phyloP scores from a whole-genome alignment of 2,888 invertebrate genomes.

The Cataglyphis livida region DNA sequence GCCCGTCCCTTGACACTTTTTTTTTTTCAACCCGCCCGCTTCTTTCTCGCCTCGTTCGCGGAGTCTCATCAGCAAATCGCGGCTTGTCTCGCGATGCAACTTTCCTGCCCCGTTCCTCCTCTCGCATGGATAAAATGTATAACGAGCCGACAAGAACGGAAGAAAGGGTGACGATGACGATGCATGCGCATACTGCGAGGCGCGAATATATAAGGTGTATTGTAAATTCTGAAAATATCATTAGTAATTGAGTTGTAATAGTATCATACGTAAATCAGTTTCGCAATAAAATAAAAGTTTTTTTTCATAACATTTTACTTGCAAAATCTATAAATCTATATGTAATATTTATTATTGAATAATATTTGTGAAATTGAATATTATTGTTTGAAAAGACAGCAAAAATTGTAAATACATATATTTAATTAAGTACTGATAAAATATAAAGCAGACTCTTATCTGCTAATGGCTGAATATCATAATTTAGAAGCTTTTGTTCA shows the following conservation, averaged over 20 bases:
- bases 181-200: neutral
- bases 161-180: slow-evolving; percentile 47
- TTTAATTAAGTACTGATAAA: neutral
- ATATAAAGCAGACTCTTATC: neutral
- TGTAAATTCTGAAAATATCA: neutral
- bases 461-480: neutral
- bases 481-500: neutral
- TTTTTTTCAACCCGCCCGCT: slow-evolving; percentile 15
- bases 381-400: neutral
- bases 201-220: slow-evolving; percentile 24
- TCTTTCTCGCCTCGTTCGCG: slow-evolving; percentile 30
- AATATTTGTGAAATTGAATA: neutral
- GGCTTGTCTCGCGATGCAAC: slow-evolving; percentile 65
- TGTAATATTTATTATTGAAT: neutral
- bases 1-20: slow-evolving; percentile 6
- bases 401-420: neutral
- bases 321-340: neutral
- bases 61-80: slow-evolving; percentile 49
- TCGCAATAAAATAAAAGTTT: neutral
- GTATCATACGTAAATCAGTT: neutral
- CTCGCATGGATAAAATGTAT: slow-evolving; percentile 72
- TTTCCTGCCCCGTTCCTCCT: slow-evolving; percentile 61
- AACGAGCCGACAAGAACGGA: slow-evolving; percentile 67
- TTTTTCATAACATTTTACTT: neutral
- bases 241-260: neutral